A percentile compares a stretch with the other conserved stretches of the same genome.
Conservation (phyloP, 2,797 vertebrate genomes). For the Amblyraja radiata region DNA sequence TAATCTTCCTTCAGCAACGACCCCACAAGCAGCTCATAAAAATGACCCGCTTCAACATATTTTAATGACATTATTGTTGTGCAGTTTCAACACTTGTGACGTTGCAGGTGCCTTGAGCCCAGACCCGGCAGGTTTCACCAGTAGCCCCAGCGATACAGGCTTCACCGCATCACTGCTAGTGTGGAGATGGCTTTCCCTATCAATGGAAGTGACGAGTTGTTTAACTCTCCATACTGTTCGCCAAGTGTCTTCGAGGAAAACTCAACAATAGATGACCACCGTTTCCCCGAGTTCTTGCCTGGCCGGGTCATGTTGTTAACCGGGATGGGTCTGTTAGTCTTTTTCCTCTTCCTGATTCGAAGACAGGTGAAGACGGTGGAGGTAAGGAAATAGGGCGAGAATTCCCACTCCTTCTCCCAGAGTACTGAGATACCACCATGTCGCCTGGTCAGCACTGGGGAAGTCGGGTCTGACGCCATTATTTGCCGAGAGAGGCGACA, state of each 20-base stretch:
- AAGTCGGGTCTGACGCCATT: not conserved
- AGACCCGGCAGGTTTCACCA: not conserved
- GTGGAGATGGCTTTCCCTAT: not conserved
- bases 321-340: not conserved
- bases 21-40: not conserved
- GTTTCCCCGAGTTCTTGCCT: not conserved
- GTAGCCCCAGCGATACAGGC: constrained; percentile 10
- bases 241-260: not conserved
- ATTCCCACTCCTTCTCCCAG: not conserved
- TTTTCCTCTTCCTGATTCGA: constrained; percentile 34
- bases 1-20: not conserved
- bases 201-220: not conserved
- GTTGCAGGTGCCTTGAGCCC: not conserved
- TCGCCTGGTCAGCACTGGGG: not conserved
- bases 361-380: constrained; percentile 12
- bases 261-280: not conserved
- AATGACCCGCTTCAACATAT: not conserved
- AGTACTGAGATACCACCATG: not conserved
- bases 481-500: not conserved
- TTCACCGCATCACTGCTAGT: not conserved
- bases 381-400: not conserved
- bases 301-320: not conserved
- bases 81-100: constrained; percentile 9
- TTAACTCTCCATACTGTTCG: not conserved
- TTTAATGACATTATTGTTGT: constrained; percentile 15